Evolutionary conservation across 2,888 invertebrate species (phyloP), one percentile per base, ranked within the genome.

Genomic region (Ashinkailepas kermadecensis): DNA sequence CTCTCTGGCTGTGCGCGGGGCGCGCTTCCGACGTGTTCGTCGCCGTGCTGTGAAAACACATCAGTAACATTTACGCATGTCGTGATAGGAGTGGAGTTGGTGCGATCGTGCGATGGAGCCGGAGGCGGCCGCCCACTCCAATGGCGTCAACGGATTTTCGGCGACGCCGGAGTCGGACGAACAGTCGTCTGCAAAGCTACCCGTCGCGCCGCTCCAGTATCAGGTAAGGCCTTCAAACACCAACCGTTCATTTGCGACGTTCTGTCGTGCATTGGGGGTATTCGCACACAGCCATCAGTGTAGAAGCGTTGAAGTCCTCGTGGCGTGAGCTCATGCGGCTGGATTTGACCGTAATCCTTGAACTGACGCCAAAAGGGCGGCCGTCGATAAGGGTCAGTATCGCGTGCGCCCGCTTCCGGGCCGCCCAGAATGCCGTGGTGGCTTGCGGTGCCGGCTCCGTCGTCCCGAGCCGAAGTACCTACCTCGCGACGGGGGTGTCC

Each of bases 111-210:
- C 54, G 56, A 74, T 74, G 74, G 74, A 74, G 74, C 74, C 18
- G 21, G 74, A 21, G 11, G 74, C 10, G 74, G 56, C 54, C 21
- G 74, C 74, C 21, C 21, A 56, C 21, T 21, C 74, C 18, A 74
- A 74, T 21, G 74, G 74, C 74, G 56, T 74, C 74, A 74, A 74
- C 56, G 74, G 74, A 21, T 74, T 56, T 54, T n/a, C 74, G 39
- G 56, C 56, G 56, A 56, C 56, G 21, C 74, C 74, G 9, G 74
- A 74, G 18, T 2, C 4, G 21, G 56, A 13, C 54, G 54, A 56
- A 12, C 74, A 54, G 54, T 18, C 54, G 39, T 15, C 74, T 21
- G 15, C 21, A 7, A 74, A 54, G 11, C 54, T 10, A 6, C 56
- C 74, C 21, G 10, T 56, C 54, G 18, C 74, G 18, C 54, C 74